Conservation (phyloP, 2,113 vertebrate genomes). For the Bostrychus sinensis region DNA sequence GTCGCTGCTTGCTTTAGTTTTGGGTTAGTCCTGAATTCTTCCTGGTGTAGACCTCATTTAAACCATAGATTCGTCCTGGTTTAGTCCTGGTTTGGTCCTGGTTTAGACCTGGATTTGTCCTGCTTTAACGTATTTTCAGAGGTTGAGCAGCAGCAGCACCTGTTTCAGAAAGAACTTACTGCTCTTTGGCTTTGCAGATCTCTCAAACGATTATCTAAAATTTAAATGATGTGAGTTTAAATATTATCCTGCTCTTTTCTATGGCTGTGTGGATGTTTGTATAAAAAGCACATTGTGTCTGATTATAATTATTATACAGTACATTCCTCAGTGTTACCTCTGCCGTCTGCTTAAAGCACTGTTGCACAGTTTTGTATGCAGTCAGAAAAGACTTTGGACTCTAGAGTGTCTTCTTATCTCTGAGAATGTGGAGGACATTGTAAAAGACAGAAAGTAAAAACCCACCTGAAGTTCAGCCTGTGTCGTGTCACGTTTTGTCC, state of each 20-base stretch:
- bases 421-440: conserved; percentile 3
- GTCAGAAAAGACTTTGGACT: not conserved
- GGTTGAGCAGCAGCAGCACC: no score
- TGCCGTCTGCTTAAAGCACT: conserved; percentile 8
- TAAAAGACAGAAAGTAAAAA: not conserved
- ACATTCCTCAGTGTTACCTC: conserved; percentile 2
- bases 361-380: conserved; percentile 41
- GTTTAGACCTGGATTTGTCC: no score
- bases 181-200: no score
- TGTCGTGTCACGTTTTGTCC: conserved; percentile 29
- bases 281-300: not conserved
- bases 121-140: no score
- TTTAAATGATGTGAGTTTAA: no score
- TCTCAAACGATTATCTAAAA: no score
- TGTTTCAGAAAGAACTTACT: no score
- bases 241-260: not conserved
- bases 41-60: no score
- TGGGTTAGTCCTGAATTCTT: no score
- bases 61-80: no score
- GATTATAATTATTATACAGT: not conserved
- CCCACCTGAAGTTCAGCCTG: not conserved
- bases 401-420: not conserved
- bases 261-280: not conserved
- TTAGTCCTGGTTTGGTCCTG: no score
- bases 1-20: no score